phyloP scores from a whole-genome alignment of 1,140 invertebrate species.

The Campoletis sonorensis region DNA sequence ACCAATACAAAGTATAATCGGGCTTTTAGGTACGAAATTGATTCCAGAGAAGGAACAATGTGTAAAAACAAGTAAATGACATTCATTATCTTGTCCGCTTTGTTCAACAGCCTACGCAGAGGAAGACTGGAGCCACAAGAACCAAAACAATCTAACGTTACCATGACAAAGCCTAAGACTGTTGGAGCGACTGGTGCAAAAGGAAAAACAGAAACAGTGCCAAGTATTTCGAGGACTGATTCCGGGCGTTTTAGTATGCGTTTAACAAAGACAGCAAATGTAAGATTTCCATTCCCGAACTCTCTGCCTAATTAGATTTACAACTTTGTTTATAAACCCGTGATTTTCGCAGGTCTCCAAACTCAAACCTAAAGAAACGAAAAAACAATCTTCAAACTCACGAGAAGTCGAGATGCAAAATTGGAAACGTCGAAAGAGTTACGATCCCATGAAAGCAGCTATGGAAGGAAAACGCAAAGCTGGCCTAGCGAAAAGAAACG shows the following conservation, averaged over 20 bases:
- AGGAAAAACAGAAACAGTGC: slow-evolving; percentile 58
- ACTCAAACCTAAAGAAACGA: slow-evolving; percentile 48
- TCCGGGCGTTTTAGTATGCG: slow-evolving; percentile 82
- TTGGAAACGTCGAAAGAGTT: slow-evolving; percentile 93
- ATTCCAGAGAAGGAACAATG: too few species aligned
- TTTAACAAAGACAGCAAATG: slow-evolving; percentile 67
- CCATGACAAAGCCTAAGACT: slow-evolving; percentile 56
- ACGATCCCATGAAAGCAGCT: slow-evolving; percentile 92
- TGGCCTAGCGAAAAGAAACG: slow-evolving; percentile 62
- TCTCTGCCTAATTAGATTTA: neutral
- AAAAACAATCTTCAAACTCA: slow-evolving; percentile 65
- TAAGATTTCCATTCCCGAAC: slow-evolving; percentile 17
- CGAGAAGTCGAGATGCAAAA: slow-evolving; percentile 92
- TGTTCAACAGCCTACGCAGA: slow-evolving; percentile 55
- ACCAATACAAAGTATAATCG: slow-evolving; percentile 78
- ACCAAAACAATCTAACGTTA: slow-evolving; percentile 53
- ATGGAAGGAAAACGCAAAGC: slow-evolving; percentile 85
- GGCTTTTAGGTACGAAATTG: slow-evolving; percentile 67
- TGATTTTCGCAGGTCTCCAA: slow-evolving; percentile 31
- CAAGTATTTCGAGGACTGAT: slow-evolving; percentile 79
- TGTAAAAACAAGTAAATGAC: neutral
- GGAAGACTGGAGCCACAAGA: slow-evolving; percentile 57
- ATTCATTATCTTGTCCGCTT: slow-evolving; percentile 10
- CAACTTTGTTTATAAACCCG: neutral
- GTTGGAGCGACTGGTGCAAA: slow-evolving; percentile 58